Percentiles rank a stretch among this genome's conserved stretches.
Conservation (phyloP, 1,140 invertebrate genomes). For the Dreissena rostriformis region DNA sequence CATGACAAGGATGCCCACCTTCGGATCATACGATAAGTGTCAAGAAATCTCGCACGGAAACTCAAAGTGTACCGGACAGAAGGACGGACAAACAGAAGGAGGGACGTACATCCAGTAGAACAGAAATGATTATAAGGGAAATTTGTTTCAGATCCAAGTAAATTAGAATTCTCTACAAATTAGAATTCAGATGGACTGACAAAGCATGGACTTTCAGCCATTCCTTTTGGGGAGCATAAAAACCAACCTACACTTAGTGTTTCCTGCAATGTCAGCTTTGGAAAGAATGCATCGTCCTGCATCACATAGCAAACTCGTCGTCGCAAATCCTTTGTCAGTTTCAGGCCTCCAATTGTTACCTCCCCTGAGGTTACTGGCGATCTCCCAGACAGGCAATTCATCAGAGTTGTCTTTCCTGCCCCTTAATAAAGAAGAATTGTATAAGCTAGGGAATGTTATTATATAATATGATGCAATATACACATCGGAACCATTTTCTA, state of each 20-base stretch:
- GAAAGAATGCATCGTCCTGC: slow-evolving; percentile 93
- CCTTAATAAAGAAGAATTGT: slow-evolving; percentile 80
- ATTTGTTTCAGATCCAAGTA: not conserved
- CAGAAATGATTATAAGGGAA: not conserved
- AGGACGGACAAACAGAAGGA: no score
- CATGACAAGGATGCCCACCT: no score
- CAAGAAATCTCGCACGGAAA: no score
- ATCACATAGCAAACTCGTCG: slow-evolving; percentile 92
- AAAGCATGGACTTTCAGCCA: not conserved
- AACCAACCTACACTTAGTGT: slow-evolving; percentile 86
- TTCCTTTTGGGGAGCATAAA: not conserved
- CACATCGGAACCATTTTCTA: not conserved
- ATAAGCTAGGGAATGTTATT: not conserved
- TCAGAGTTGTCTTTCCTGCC: slow-evolving; percentile 91
- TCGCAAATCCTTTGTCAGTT: slow-evolving; percentile 89
- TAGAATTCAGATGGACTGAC: not conserved
- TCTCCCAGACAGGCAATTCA: slow-evolving; percentile 88
- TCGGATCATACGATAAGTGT: no score
- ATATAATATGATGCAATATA: not conserved
- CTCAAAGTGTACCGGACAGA: no score
- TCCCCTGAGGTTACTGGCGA: slow-evolving; percentile 85
- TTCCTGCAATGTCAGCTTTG: slow-evolving; percentile 90
- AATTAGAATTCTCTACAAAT: not conserved
- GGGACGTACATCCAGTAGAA: no score
- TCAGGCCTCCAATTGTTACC: slow-evolving; percentile 89